Evolutionary conservation across 2,888 invertebrate species (phyloP).

Genomic region (Andrena minutula): DNA sequence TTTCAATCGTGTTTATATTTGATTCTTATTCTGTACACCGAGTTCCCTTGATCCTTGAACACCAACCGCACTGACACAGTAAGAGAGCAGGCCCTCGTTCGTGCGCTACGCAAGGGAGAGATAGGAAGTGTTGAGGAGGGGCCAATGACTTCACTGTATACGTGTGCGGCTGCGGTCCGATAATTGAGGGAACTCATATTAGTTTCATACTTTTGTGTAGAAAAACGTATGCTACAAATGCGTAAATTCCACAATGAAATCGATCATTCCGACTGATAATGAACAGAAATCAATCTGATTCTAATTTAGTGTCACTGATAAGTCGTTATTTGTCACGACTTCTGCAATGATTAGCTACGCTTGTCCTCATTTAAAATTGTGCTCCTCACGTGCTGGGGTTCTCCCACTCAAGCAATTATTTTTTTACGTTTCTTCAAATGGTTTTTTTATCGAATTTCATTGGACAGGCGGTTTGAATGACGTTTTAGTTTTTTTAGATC

Average conservation of each 20-base stretch:
- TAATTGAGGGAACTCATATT: background rate
- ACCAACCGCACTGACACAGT: no score
- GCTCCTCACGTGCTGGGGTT: slow-evolving; percentile 23
- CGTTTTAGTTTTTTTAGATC: background rate
- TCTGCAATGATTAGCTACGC: slow-evolving; percentile 33
- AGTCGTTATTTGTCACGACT: slow-evolving; percentile 35
- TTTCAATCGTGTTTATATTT: no score
- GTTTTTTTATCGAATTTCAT: background rate
- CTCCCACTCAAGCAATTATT: background rate
- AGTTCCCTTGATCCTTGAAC: no score
- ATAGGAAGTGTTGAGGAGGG: no score
- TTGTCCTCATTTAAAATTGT: slow-evolving; percentile 32
- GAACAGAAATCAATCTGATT: slow-evolving; percentile 17
- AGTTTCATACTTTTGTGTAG: background rate
- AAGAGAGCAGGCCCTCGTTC: no score
- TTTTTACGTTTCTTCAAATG: background rate
- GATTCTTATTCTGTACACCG: no score
- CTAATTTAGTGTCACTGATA: slow-evolving; percentile 14
- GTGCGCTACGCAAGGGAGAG: no score
- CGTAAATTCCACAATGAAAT: background rate
- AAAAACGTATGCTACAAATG: background rate
- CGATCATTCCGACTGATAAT: background rate
- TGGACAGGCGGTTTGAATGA: background rate
- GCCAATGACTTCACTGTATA: no score
- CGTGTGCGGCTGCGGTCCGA: no score